Evolutionary conservation across 2,113 vertebrate species (phyloP).

Genomic region (Telmatochromis sp.): DNA sequence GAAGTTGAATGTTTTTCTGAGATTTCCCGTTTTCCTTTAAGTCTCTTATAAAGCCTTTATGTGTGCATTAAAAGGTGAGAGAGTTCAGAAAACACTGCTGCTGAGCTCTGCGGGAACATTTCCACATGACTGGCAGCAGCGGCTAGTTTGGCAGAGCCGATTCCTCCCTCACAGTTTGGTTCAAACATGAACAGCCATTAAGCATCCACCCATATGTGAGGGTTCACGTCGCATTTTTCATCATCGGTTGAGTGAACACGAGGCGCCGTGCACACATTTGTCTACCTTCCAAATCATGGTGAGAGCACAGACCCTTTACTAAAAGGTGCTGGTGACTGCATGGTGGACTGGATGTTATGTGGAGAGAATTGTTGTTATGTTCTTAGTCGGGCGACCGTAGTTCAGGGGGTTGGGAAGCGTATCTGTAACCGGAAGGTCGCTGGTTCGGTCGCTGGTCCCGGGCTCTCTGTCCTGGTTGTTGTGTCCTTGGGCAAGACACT

Average conservation of each 20-base stretch:
- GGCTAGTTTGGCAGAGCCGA: background rate
- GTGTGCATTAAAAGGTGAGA: background rate
- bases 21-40: background rate
- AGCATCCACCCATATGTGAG: background rate
- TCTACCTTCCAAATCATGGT: background rate
- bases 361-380: background rate
- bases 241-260: background rate
- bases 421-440: no score
- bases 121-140: background rate
- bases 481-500: no score
- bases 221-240: background rate
- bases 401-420: no score
- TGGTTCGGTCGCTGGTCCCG: no score
- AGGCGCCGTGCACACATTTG: background rate
- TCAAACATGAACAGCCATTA: background rate
- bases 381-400: fast-evolving
- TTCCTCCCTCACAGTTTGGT: background rate
- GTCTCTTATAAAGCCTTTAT: background rate
- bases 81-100: background rate
- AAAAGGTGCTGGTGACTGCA: background rate
- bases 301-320: background rate
- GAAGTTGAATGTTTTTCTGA: background rate
- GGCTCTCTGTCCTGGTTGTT: no score
- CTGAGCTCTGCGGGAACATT: background rate
- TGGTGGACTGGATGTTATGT: background rate